phyloP scores from a whole-genome alignment of 2,888 invertebrate genomes.

The Chalcis sispes region DNA sequence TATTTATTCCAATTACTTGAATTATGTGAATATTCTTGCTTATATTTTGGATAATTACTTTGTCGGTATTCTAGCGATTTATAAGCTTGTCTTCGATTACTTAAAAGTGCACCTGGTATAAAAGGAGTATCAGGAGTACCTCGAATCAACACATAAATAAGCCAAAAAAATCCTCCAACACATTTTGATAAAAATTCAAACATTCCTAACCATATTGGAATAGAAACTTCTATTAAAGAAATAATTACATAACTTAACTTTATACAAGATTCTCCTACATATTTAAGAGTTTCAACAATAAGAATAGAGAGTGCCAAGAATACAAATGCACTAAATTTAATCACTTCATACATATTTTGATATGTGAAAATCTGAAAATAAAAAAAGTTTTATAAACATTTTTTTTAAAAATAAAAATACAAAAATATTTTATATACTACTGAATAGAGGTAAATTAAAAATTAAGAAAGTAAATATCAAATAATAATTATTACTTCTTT shows the following conservation, averaged over 20 bases:
- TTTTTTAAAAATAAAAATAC: constrained; percentile 7
- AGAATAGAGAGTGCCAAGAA: constrained; percentile 67
- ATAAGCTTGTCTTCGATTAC: constrained; percentile 12
- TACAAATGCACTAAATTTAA: constrained; percentile 69
- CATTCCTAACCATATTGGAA: constrained; percentile 71
- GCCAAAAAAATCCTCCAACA: constrained; percentile 73
- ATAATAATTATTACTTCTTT: constrained; percentile 60
- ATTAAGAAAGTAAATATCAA: constrained; percentile 4
- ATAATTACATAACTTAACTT: constrained; percentile 70
- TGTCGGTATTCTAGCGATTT: neutral
- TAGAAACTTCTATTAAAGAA: constrained; percentile 65
- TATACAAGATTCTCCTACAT: constrained; percentile 69
- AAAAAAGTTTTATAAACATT: constrained; percentile 1
- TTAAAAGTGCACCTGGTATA: constrained; percentile 52
- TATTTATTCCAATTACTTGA: constrained; percentile 41
- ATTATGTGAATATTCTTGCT: constrained; percentile 45
- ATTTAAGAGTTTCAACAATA: constrained; percentile 65
- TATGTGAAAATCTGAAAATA: constrained; percentile 67
- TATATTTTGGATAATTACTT: constrained; percentile 36
- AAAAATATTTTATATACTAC: constrained; percentile 28
- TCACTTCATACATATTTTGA: constrained; percentile 66
- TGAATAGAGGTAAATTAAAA: constrained; percentile 7
- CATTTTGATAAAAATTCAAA: constrained; percentile 71
- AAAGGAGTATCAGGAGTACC: constrained; percentile 52
- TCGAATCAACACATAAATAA: constrained; percentile 69